Evolutionary conservation across 2,888 invertebrate genomes (phyloP).

Genomic region (Campoplex nolae): DNA sequence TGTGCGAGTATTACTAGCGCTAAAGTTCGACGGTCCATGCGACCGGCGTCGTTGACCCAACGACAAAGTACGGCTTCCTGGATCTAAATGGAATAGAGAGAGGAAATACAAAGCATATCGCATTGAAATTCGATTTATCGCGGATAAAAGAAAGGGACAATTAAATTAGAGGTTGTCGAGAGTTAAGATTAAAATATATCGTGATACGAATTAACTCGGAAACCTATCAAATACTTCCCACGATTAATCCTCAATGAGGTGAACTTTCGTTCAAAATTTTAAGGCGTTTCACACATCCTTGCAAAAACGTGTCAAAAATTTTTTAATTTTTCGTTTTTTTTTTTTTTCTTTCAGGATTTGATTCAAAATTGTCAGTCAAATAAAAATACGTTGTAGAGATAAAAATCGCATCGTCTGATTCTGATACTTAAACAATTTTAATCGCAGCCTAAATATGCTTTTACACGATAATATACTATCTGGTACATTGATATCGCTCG

Average conservation of each 20-base stretch:
- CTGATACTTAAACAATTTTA: neutral
- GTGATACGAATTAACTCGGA: neutral
- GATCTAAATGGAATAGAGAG: slow-evolving; percentile 87
- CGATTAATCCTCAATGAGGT: neutral
- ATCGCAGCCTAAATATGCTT: neutral
- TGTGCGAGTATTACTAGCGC: slow-evolving; percentile 98
- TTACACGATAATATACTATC: neutral
- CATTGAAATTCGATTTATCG: neutral
- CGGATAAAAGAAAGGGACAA: neutral
- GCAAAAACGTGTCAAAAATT: too few species aligned
- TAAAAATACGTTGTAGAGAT: neutral
- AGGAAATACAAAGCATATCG: slow-evolving; percentile 11
- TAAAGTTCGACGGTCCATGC: slow-evolving; percentile 98
- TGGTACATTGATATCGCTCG: neutral
- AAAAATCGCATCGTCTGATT: neutral
- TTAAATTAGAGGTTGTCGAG: neutral
- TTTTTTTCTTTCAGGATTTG: too few species aligned
- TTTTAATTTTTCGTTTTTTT: too few species aligned
- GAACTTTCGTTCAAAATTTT: neutral
- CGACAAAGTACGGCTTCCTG: slow-evolving; percentile 98
- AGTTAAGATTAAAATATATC: neutral
- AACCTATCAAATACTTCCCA: neutral
- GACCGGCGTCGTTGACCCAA: slow-evolving; percentile 98
- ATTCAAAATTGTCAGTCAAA: too few species aligned
- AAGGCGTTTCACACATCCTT: too few species aligned